Conservation (phyloP, 1,140 invertebrate species). For the Drosophila suzukii region DNA sequence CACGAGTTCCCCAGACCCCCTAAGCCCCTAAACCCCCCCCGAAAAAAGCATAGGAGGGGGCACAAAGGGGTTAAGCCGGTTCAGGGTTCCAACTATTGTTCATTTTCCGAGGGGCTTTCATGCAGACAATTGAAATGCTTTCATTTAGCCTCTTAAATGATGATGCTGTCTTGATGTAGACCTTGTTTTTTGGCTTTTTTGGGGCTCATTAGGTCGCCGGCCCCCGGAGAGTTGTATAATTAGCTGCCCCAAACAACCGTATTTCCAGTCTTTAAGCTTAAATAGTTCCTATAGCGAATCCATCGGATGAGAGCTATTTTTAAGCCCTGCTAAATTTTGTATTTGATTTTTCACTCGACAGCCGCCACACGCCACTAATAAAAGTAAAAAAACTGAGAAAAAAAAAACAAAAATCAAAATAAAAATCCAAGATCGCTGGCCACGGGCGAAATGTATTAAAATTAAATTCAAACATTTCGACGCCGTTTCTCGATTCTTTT, state of each 20-base stretch:
- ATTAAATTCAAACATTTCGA: conserved; percentile 75
- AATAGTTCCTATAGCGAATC: conserved; percentile 43
- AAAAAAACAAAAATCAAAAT: conserved; percentile 1
- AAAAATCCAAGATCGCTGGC: conserved; percentile 30
- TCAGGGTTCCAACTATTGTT: conserved; percentile 42
- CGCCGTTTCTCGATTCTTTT: conserved; percentile 42
- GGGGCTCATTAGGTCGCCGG: conserved; percentile 66
- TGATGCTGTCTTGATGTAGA: conserved; percentile 28
- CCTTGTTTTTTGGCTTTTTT: conserved; percentile 21
- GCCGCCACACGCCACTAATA: conserved; percentile 74
- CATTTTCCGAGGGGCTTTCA: conserved; percentile 2
- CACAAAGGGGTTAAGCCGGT: conserved; percentile 36
- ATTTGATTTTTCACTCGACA: conserved; percentile 63
- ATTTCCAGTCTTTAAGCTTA: conserved; percentile 25
- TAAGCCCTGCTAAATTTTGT: conserved; percentile 47
- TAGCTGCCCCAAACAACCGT: conserved; percentile 45
- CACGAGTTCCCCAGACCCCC: conserved; percentile 27
- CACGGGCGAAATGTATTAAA: conserved; percentile 69
- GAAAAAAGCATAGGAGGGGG: conserved; percentile 21
- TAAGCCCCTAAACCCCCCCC: not conserved
- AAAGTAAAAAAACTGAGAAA: conserved; percentile 47
- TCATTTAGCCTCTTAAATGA: conserved; percentile 59
- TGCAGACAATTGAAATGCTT: conserved; percentile 67
- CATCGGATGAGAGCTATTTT: conserved; percentile 72
- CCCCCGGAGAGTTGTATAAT: conserved; percentile 68